Evolutionary conservation across 1,140 invertebrate species (phyloP).

Genomic region (Drosophila persimilis): DNA sequence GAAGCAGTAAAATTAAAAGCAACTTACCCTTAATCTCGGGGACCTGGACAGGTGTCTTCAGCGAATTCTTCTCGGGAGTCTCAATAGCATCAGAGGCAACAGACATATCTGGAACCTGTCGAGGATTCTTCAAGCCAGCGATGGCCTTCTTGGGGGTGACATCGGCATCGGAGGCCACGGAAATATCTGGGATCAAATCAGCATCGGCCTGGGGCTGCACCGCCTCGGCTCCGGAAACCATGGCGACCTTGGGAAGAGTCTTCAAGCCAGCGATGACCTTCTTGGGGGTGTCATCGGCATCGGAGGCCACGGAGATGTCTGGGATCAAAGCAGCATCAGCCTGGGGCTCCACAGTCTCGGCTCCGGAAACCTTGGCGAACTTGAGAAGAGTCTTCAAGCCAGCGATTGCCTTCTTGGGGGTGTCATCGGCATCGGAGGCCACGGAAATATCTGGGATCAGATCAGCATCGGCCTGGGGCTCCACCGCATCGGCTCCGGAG

Average conservation of each 20-base stretch:
- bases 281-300: constrained; percentile 19
- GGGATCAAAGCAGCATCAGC: constrained; percentile 17
- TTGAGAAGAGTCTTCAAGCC: constrained; percentile 2
- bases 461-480: background rate
- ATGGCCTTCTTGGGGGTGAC: background rate
- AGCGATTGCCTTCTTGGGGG: background rate
- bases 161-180: background rate
- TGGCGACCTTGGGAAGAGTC: constrained; percentile 1
- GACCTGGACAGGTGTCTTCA: too few relatives aligned
- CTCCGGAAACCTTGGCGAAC: background rate
- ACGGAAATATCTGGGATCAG: constrained; percentile 9
- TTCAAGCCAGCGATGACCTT: constrained; percentile 12
- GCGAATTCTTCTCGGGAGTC: too few relatives aligned
- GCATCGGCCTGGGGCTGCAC: background rate
- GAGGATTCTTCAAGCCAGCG: background rate
- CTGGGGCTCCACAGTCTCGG: background rate
- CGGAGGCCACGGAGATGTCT: constrained; percentile 28
- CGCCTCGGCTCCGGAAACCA: constrained; percentile 20
- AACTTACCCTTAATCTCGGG: too few relatives aligned
- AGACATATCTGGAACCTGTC: background rate
- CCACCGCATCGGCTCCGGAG: constrained; percentile 14
- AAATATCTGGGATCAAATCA: constrained; percentile 13
- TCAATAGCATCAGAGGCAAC: background rate
- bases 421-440: background rate
- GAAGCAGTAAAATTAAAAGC: too few relatives aligned